Evolutionary conservation across 2,888 invertebrate species (phyloP).

Genomic region (Dryomyza anilis): DNA sequence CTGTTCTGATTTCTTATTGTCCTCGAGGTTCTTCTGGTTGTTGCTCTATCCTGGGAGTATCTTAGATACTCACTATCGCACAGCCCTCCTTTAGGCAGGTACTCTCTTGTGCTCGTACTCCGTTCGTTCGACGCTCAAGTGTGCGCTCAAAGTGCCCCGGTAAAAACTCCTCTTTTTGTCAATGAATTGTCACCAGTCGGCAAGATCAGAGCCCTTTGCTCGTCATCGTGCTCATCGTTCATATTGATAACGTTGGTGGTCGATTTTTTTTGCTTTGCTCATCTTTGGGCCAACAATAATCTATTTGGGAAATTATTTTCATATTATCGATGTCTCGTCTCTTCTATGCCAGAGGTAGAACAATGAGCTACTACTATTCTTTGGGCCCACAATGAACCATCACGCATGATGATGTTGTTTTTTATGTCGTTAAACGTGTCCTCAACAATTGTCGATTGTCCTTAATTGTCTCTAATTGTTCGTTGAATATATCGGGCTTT

Average conservation of each 20-base stretch:
- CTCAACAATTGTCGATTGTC: conserved; percentile 44
- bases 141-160: not conserved
- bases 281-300: not conserved
- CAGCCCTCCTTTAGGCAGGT: too few relatives aligned
- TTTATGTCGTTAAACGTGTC: conserved; percentile 40
- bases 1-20: not conserved
- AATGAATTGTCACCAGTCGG: conserved; percentile 37
- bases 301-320: conserved; percentile 49
- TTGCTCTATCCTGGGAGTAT: not conserved
- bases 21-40: not conserved
- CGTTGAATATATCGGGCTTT: conserved; percentile 11
- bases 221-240: too few relatives aligned
- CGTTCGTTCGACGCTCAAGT: not conserved
- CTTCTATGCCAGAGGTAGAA: too few relatives aligned
- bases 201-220: conserved; percentile 26
- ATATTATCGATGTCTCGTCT: conserved; percentile 45
- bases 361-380: too few relatives aligned
- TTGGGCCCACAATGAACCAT: too few relatives aligned
- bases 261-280: not conserved
- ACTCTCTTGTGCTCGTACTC: not conserved
- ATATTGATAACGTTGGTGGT: too few relatives aligned
- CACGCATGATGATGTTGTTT: too few relatives aligned
- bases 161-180: conserved; percentile 34
- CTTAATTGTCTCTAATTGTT: conserved; percentile 54
- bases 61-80: not conserved